Evolutionary conservation across 2,888 invertebrate genomes (phyloP).

Genomic region (Erynnis tages): DNA sequence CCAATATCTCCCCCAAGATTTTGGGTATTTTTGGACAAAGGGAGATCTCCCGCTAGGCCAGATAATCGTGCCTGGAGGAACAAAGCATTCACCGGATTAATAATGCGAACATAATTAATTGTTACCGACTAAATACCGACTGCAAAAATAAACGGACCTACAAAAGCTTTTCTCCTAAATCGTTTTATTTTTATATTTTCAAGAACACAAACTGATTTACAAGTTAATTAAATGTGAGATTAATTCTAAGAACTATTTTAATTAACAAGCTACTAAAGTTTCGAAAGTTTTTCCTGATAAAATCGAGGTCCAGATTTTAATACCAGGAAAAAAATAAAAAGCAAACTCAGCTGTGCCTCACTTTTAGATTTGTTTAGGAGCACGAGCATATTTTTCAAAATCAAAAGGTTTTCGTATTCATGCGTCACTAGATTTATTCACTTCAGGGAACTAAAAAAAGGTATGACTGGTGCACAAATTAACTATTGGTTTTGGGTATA

Average conservation of each 20-base stretch:
- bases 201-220: neutral
- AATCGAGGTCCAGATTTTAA: conserved; percentile 13
- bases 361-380: conserved; percentile 20
- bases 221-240: neutral
- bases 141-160: too few relatives aligned
- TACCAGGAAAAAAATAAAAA: conserved; percentile 20
- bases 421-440: conserved; percentile 21
- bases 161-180: too few relatives aligned
- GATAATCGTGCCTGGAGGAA: too few relatives aligned
- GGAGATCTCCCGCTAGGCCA: too few relatives aligned
- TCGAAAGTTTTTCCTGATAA: conserved; percentile 7
- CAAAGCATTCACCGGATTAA: too few relatives aligned
- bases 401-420: conserved; percentile 23
- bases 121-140: too few relatives aligned
- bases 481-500: neutral
- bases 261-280: conserved; percentile 6
- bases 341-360: neutral
- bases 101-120: too few relatives aligned
- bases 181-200: too few relatives aligned
- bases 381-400: conserved; percentile 22
- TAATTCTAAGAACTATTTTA: neutral
- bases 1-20: too few relatives aligned
- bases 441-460: conserved; percentile 17
- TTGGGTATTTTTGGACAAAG: too few relatives aligned
- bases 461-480: conserved; percentile 2